Evolutionary conservation across 2,797 vertebrate species (phyloP), one percentile per base, ranked within the genome.

Genomic region (Xiphophorus birchmanni): DNA sequence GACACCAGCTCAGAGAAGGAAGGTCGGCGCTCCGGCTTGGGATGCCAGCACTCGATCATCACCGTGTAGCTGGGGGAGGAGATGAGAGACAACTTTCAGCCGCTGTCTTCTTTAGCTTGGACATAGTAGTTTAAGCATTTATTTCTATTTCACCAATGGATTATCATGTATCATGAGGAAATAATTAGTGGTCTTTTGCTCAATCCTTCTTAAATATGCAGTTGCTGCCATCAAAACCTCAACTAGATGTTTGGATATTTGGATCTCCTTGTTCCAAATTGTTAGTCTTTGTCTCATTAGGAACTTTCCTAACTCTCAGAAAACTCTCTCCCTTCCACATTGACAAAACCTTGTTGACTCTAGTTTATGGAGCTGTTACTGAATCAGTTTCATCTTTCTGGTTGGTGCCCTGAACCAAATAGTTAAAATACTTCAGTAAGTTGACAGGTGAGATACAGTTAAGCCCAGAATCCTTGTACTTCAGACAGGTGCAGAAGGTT

Each of bases 41-140:
- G 98, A 72, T 99, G 98, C 98, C 98, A 99, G 88, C 97, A 99
- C 88, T 99, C 98, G 35, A 99, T 94, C 98, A 99, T 99, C 85
- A 99, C 95, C 48, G 98, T 97, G 91, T 99, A 99, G 88, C 98
- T 99, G 95, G 82, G 89, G 83, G 85, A 89, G 67, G 56, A 80
- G 54, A 50, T 2, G 54, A 81, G 18, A 73, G 32, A 3, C 37
- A 35, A 35, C 11, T 5, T n/a, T 40, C 73, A n/a, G 37, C 23
- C 1, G 45, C 29, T 48, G 45, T 21, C n/a, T 50, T n/a, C 45
- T 72, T 44, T 18, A 65, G 9, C 65, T 69, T 26, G 40, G 37
- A 69, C 37, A 69, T 23, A 11, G 17, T 1, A 8, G 32, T 65
- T 35, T 3, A 37, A 65, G 15, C 37, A 69, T 69, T 69, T 26